Conservation (phyloP, 2,797 vertebrate species). For the Denticeps clupeoides region DNA sequence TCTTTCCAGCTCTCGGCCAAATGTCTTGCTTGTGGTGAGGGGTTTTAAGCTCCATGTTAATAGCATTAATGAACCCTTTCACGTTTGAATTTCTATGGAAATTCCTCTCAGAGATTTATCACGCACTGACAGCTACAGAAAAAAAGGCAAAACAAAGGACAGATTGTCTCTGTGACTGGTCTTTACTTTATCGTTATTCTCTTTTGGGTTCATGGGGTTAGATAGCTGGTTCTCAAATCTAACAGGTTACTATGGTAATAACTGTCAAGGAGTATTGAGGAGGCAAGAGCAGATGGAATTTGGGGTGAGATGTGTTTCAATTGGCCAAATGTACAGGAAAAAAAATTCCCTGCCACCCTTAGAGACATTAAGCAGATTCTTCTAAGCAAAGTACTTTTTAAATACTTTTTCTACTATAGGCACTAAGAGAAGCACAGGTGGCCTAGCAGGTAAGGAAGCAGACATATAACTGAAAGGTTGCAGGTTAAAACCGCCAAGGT, state of each 20-base stretch:
- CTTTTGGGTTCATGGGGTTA: conserved; percentile 23
- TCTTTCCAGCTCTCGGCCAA: background rate
- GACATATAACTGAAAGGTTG: no score
- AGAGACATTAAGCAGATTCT: no score
- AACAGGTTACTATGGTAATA: conserved; percentile 25
- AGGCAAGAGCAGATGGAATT: conserved; percentile 38
- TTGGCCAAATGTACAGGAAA: conserved; percentile 49
- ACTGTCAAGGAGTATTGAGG: conserved; percentile 6
- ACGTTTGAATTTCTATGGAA: conserved; percentile 26
- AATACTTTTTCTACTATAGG: no score
- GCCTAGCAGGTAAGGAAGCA: no score
- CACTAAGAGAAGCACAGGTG: no score
- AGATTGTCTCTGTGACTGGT: conserved; percentile 16
- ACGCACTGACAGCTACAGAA: conserved; percentile 8
- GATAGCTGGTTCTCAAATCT: conserved; percentile 30
- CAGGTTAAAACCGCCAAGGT: no score
- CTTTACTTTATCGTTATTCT: conserved; percentile 26
- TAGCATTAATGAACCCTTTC: conserved; percentile 18
- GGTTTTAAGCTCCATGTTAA: conserved; percentile 33
- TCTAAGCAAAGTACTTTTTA: no score
- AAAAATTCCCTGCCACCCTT: conserved; percentile 41
- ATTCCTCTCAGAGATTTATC: conserved; percentile 23
- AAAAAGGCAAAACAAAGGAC: conserved; percentile 5
- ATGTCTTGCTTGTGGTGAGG: background rate
- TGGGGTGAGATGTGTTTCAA: conserved; percentile 36